Evolutionary conservation across 2,797 vertebrate species (phyloP).

Genomic region (Gambelia wislizenii): DNA sequence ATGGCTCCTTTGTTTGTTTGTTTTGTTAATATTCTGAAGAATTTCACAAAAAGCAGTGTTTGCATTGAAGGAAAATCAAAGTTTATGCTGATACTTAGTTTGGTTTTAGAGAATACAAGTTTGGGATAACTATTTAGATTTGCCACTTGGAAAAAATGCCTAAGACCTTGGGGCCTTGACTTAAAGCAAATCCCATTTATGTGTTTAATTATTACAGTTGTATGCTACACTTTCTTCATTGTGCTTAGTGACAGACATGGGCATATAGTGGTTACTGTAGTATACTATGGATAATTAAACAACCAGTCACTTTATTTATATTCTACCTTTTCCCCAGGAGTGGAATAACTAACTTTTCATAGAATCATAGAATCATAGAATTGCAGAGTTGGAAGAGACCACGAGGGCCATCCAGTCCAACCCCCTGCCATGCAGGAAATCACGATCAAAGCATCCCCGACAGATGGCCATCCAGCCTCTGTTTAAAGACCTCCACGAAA

Average conservation of each 20-base stretch:
- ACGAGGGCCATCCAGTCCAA: too few relatives aligned
- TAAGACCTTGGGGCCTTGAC: neutral
- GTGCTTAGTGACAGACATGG: neutral
- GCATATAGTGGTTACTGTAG: neutral
- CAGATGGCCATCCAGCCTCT: too few relatives aligned
- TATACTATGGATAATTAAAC: neutral
- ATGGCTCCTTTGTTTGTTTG: slow-evolving; percentile 13
- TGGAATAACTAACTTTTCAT: neutral
- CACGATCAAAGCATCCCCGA: too few relatives aligned
- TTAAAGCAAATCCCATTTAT: too few relatives aligned
- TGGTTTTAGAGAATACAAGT: neutral
- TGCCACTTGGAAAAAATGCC: neutral
- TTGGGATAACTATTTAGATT: neutral
- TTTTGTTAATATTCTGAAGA: neutral
- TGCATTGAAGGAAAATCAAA: neutral
- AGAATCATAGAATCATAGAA: too few relatives aligned
- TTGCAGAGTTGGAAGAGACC: too few relatives aligned
- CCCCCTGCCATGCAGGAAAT: too few relatives aligned
- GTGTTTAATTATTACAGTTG: neutral
- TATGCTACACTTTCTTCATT: neutral
- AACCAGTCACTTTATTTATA: too few relatives aligned
- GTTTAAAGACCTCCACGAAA: too few relatives aligned
- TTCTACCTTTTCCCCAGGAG: neutral
- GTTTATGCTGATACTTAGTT: neutral
- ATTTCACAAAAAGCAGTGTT: neutral